phyloP scores from a whole-genome alignment of 2,113 vertebrate species.

The Catharus fuscescens region DNA sequence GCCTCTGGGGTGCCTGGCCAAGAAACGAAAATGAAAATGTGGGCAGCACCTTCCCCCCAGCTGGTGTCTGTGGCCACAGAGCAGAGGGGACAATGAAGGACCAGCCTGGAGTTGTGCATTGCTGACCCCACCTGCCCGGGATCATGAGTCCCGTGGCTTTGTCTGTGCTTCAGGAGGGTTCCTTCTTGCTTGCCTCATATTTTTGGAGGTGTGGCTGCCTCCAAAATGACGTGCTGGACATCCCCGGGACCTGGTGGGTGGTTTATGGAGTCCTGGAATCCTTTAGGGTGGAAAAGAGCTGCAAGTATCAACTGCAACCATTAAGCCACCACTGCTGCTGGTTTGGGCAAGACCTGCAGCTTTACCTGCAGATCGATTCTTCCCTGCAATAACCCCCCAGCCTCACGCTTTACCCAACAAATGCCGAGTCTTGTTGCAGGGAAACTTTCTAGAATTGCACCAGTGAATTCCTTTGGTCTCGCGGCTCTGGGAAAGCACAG shows the following conservation, averaged over 20 bases:
- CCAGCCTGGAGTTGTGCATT: neutral
- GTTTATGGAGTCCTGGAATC: neutral
- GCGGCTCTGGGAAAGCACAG: accelerated
- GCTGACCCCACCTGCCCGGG: neutral
- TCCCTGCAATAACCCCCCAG: neutral
- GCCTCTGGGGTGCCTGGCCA: no score
- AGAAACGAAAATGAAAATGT: no score
- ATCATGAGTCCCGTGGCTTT: accelerated
- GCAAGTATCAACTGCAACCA: neutral
- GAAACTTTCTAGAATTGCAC: neutral
- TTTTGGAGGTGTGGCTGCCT: neutral
- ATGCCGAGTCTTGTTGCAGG: neutral
- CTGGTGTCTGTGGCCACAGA: neutral
- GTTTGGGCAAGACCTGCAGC: neutral
- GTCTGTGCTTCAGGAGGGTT: neutral
- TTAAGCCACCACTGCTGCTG: neutral
- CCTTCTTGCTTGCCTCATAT: neutral
- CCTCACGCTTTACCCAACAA: neutral
- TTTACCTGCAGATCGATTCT: neutral
- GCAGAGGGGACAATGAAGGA: neutral
- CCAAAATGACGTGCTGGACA: no score
- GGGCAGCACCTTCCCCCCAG: no score
- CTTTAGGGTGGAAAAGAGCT: neutral
- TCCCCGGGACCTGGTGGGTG: neutral
- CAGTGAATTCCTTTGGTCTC: neutral